Evolutionary conservation across 2,113 vertebrate species (phyloP).

Genomic region (Chaetodon trifascialis): DNA sequence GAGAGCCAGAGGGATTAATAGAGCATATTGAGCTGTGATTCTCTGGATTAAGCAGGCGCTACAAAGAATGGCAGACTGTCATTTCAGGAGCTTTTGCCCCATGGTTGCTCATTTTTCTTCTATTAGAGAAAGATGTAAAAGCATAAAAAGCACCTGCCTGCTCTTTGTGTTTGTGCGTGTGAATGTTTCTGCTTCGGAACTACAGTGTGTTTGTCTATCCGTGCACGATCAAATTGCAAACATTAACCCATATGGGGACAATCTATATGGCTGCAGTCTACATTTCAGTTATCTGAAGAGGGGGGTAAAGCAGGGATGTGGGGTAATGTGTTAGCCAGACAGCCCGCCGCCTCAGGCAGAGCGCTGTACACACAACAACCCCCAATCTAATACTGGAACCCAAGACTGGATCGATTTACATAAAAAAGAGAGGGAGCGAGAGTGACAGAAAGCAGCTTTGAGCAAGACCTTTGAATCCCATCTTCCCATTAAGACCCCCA

Average conservation of each 20-base stretch:
- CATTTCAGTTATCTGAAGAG: slow-evolving; percentile 58
- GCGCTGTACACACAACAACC: slow-evolving; percentile 61
- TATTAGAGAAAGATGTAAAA: slow-evolving; percentile 17
- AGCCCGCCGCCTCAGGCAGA: slow-evolving; percentile 79
- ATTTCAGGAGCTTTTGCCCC: slow-evolving; percentile 35
- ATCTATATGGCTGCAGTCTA: slow-evolving; percentile 58
- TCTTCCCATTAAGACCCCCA: slow-evolving; percentile 64
- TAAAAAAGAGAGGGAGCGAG: slow-evolving; percentile 40
- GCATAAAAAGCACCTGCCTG: neutral
- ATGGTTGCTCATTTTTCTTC: slow-evolving; percentile 54
- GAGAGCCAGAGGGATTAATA: slow-evolving; percentile 74
- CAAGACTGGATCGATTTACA: slow-evolving; percentile 79
- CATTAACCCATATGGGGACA: slow-evolving; percentile 72
- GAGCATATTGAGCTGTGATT: slow-evolving; percentile 78
- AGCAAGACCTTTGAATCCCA: slow-evolving; percentile 67
- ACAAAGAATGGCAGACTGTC: slow-evolving; percentile 44
- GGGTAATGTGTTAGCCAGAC: slow-evolving; percentile 82
- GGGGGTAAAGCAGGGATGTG: slow-evolving; percentile 58
- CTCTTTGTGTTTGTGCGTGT: slow-evolving; percentile 34
- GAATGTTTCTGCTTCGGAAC: slow-evolving; percentile 10
- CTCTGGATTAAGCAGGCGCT: slow-evolving; percentile 77
- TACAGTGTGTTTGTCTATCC: slow-evolving; percentile 54
- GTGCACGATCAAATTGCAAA: slow-evolving; percentile 59
- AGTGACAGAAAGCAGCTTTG: slow-evolving; percentile 68
- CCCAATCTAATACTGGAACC: slow-evolving; percentile 77